Evolutionary conservation across 2,888 invertebrate species (phyloP).

Genomic region (Steinernema scapterisci): DNA sequence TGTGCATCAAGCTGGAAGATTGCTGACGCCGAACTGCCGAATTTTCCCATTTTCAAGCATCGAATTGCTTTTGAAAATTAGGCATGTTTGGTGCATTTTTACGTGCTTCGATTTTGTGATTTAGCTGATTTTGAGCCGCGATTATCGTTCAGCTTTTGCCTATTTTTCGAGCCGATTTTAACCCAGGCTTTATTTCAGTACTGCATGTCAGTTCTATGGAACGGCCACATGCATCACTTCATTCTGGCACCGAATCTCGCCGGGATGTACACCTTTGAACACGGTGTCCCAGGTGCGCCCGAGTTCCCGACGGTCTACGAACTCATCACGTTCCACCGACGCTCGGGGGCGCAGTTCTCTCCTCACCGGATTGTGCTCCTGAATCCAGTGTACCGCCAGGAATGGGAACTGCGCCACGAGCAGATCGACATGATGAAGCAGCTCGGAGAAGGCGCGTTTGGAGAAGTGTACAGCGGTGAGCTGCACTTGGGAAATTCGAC

Average conservation of each 20-base stretch:
- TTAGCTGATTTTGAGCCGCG: no score
- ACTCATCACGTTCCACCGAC: slow-evolving; percentile 34
- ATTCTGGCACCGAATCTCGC: neutral
- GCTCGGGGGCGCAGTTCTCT: neutral
- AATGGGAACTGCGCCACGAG: slow-evolving; percentile 38
- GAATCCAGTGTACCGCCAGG: slow-evolving; percentile 36
- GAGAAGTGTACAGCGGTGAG: slow-evolving; percentile 34
- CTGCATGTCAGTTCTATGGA: slow-evolving; percentile 37
- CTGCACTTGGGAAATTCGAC: neutral
- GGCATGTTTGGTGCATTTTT: no score
- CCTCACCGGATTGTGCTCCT: slow-evolving; percentile 7
- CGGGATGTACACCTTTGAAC: slow-evolving; percentile 20
- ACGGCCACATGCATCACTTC: slow-evolving; percentile 29
- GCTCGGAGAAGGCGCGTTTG: slow-evolving; percentile 38
- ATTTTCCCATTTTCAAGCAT: no score
- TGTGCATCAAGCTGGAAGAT: no score
- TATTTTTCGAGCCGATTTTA: no score
- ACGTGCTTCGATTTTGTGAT: no score
- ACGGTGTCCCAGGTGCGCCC: neutral
- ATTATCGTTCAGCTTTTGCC: no score
- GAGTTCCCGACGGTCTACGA: slow-evolving; percentile 33
- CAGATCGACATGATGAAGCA: slow-evolving; percentile 13
- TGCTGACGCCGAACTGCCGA: no score
- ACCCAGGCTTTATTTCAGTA: slow-evolving; percentile 5
- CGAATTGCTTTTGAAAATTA: no score